Evolutionary conservation across 1,140 invertebrate genomes (phyloP), one percentile per base, ranked within the genome.

Genomic region (Pararge aegeria): DNA sequence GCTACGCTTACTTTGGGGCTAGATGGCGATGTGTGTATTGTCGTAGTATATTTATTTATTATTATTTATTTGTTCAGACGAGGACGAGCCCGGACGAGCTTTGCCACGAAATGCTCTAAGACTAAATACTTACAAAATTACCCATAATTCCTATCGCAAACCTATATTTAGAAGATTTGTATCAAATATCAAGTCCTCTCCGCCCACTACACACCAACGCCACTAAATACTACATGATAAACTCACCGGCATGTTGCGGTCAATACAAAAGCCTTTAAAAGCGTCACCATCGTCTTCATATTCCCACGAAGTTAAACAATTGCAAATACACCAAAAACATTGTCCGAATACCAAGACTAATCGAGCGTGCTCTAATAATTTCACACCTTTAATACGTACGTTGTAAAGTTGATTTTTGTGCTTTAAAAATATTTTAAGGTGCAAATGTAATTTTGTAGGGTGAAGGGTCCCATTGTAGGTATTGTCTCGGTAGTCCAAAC

Each of bases 221-320:
- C 61, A 60, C 75, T 83, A 84, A 83, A 80, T 78, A 81, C 67
- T 66, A 60, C 68, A 66, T 79, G 75, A 85, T 86, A 78, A 75
- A 86, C 66, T 75, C 69, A 70, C 76, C 74, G 68, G 71, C 82
- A 81, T 78, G 67, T 66, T 63, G 73, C 69, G 80, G 78, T 84
- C 80, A 84, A 84, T 84, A 80, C 64, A 70, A 82, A 24, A 76
- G 55, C 65, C 67, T 74, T 75, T 77, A 58, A 73, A 73, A 75
- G 62, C 29, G 44, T 59, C 58, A 61, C 70, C 73, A 78, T 61
- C 60, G 54, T 55, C 74, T 67, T 70, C 61, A 40, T 29, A 16
- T 61, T 82, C 80, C 78, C 83, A 82, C 78, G 78, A 73, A 78
- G 66, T 75, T 21, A 78, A 78, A 78, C 78, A 81, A 84, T 79